Evolutionary conservation across 2,888 invertebrate species (phyloP).

Genomic region (Pachydiplax longipennis): DNA sequence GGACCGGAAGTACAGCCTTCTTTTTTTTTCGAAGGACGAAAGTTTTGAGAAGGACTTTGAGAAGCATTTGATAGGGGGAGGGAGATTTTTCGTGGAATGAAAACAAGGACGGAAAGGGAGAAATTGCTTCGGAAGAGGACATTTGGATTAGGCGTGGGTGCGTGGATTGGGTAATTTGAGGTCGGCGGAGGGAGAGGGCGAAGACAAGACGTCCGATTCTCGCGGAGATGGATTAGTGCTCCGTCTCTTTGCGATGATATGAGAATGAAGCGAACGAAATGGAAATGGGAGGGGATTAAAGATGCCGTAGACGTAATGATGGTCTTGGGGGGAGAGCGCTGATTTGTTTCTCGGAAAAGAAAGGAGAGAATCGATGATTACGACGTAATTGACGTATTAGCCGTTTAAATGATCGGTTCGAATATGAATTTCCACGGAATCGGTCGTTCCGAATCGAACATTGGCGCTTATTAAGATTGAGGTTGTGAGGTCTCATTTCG

Average conservation of each 20-base stretch:
- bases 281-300: background rate
- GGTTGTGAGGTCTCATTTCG: too few relatives aligned
- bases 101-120: background rate
- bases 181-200: background rate
- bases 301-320: background rate
- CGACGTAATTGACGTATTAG: background rate
- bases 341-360: background rate
- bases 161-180: background rate
- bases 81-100: background rate
- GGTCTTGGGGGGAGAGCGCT: background rate
- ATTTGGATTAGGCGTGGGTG: constrained; percentile 1
- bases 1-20: background rate
- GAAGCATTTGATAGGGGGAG: background rate
- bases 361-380: background rate
- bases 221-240: background rate
- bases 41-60: background rate
- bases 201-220: background rate
- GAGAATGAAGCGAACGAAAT: background rate
- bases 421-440: too few relatives aligned
- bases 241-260: background rate
- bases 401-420: background rate
- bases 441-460: too few relatives aligned
- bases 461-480: too few relatives aligned
- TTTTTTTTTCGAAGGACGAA: background rate
- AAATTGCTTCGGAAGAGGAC: background rate